phyloP scores from a whole-genome alignment of 2,797 vertebrate genomes.

The Neosilurus mollespiculum region DNA sequence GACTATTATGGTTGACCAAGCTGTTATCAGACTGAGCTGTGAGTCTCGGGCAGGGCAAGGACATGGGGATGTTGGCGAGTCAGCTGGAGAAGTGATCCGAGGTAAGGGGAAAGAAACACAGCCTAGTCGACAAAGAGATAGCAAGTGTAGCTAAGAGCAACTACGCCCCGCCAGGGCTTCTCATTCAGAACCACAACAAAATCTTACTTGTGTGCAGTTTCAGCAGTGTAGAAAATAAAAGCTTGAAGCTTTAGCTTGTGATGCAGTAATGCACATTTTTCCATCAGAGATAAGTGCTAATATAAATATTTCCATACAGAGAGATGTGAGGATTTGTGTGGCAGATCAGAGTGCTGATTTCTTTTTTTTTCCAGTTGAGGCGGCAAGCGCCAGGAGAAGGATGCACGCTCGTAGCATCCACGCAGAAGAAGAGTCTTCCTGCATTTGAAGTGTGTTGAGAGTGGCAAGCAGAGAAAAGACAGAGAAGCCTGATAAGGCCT shows the following conservation, averaged over 20 bases:
- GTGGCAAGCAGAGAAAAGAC: constrained; percentile 71
- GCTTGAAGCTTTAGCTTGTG: constrained; percentile 57
- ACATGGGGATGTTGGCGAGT: constrained; percentile 55
- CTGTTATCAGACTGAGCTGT: constrained; percentile 68
- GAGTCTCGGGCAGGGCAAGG: constrained; percentile 67
- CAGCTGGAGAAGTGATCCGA: constrained; percentile 27
- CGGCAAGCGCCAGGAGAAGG: constrained; percentile 34
- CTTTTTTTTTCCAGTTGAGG: constrained; percentile 47
- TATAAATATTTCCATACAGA: constrained; percentile 77
- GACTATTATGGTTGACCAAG: constrained; percentile 70
- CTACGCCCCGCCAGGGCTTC: background rate
- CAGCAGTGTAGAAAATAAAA: constrained; percentile 42
- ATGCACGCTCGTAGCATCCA: constrained; percentile 57
- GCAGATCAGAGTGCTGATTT: constrained; percentile 74
- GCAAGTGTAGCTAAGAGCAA: constrained; percentile 13
- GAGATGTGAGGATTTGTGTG: constrained; percentile 70
- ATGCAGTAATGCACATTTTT: constrained; percentile 69
- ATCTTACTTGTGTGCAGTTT: constrained; percentile 29
- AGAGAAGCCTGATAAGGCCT: constrained; percentile 65
- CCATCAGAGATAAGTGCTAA: constrained; percentile 74
- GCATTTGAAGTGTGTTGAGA: constrained; percentile 73
- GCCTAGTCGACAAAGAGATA: constrained; percentile 47
- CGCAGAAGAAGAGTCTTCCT: constrained; percentile 52
- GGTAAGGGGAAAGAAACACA: constrained; percentile 25
- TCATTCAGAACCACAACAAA: constrained; percentile 23